Percentiles rank a stretch among this genome's conserved stretches.
phyloP scores from a whole-genome alignment of 2,888 invertebrate species.

The Philaethria dido region DNA sequence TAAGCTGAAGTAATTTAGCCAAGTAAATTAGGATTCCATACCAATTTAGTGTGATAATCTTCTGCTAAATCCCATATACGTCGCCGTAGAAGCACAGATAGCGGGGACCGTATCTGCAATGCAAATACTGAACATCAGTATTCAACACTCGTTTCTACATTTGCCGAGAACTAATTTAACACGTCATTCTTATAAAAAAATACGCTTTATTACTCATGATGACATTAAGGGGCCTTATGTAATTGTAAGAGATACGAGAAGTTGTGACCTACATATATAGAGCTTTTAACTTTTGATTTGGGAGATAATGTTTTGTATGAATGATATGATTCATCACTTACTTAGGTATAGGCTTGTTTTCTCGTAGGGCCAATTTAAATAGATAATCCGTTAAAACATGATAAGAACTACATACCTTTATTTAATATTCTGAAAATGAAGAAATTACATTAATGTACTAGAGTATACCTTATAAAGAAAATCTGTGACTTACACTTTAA shows the following conservation, averaged over 20 bases:
- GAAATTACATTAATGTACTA: no score
- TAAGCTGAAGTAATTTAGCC: not conserved
- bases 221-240: constrained; percentile 7
- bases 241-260: constrained; percentile 16
- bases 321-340: not conserved
- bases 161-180: constrained; percentile 36
- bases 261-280: constrained; percentile 5
- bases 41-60: constrained; percentile 39
- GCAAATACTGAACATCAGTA: constrained; percentile 39
- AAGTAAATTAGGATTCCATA: constrained; percentile 31
- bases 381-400: no score
- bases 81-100: constrained; percentile 31
- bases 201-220: constrained; percentile 11
- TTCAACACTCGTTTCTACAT: constrained; percentile 37
- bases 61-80: constrained; percentile 35
- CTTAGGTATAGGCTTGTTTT: no score
- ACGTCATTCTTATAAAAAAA: constrained; percentile 23
- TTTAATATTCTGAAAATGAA: no score
- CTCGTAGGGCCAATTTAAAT: no score
- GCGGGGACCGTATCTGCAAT: constrained; percentile 38
- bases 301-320: not conserved
- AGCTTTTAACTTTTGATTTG: not conserved
- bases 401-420: no score
- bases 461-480: no score
- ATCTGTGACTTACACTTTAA: no score